phyloP scores from a whole-genome alignment of 2,888 invertebrate genomes.

The Athalia circularis region DNA sequence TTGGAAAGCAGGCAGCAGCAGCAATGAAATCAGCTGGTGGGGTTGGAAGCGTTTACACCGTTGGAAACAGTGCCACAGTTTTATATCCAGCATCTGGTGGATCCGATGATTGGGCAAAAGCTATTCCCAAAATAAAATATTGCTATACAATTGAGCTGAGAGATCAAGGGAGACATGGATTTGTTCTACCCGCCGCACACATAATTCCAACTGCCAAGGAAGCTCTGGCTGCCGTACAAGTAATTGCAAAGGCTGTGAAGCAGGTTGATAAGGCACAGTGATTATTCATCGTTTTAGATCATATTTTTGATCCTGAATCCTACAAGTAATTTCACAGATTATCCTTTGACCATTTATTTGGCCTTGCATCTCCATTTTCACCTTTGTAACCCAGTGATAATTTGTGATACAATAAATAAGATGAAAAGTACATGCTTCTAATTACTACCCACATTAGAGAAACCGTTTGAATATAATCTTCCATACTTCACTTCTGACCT shows the following conservation, averaged over 20 bases:
- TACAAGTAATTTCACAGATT: too few species aligned
- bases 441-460: too few species aligned
- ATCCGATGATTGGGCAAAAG: constrained; percentile 95
- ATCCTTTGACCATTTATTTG: too few species aligned
- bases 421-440: too few species aligned
- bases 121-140: constrained; percentile 87
- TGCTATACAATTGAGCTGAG: constrained; percentile 92
- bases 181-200: constrained; percentile 87
- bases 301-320: too few species aligned
- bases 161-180: constrained; percentile 90
- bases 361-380: too few species aligned
- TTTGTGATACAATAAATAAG: too few species aligned
- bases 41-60: constrained; percentile 78
- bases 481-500: too few species aligned
- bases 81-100: constrained; percentile 89
- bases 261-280: too few species aligned
- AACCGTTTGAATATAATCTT: too few species aligned
- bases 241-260: constrained; percentile 77
- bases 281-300: too few species aligned
- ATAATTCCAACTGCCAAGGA: constrained; percentile 87
- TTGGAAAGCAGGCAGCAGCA: constrained; percentile 83
- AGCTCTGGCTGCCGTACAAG: constrained; percentile 83
- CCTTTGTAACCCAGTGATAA: too few species aligned
- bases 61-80: constrained; percentile 86
- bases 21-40: constrained; percentile 80